phyloP scores from a whole-genome alignment of 2,797 vertebrate genomes.

The Kryptopterus vitreolus region DNA sequence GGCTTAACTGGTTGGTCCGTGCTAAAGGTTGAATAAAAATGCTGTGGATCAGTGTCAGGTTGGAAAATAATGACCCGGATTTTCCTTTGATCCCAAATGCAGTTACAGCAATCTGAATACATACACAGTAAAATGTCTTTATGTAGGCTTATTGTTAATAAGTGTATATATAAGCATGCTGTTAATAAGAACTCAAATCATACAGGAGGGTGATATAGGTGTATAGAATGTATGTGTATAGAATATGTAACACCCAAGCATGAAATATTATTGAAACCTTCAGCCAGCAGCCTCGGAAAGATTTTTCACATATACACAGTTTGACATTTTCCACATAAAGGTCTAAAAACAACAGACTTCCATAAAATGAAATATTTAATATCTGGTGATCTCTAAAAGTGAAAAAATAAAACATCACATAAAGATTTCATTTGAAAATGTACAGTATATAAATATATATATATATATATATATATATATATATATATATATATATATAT shows the following conservation, averaged over 20 bases:
- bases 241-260: not conserved
- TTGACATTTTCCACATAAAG: not conserved
- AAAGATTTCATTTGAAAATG: not conserved
- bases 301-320: too few species aligned
- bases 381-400: not conserved
- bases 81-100: not conserved
- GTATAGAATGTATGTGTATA: too few species aligned
- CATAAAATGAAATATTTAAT: not conserved
- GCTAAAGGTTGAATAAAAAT: not conserved
- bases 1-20: not conserved
- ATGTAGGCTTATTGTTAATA: not conserved
- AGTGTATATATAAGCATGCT: not conserved
- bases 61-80: conserved; percentile 1
- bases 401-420: not conserved
- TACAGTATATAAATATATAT: too few species aligned
- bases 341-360: not conserved
- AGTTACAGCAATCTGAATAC: not conserved
- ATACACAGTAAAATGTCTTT: not conserved
- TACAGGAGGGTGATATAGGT: not conserved
- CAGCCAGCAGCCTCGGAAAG: too few species aligned
- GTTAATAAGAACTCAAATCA: not conserved
- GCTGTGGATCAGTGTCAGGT: not conserved
- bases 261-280: not conserved
- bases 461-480: too few species aligned
- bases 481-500: too few species aligned